Base-by-base conservation (phyloP, 2,113 vertebrate genomes). In the Pristiophorus japonicus region DNA sequence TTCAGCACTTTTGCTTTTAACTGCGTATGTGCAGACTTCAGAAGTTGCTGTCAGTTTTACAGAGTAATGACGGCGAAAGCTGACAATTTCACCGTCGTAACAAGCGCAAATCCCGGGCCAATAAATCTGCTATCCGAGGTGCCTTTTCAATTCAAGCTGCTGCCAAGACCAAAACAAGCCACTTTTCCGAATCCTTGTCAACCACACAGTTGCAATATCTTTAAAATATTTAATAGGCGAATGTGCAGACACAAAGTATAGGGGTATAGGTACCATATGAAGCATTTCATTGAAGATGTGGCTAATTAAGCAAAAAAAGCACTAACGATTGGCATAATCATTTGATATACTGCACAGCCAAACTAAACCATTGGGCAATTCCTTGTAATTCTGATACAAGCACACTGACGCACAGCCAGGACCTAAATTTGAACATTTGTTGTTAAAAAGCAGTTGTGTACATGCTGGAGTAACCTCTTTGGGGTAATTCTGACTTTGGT, bases 211-310 rank as follows among this genome's bases (percentile, higher is more conserved):
- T 94, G 38, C 92, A 30, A 94, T 47, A 47, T 66, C 65, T 92
- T 92, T 94, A 24, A 94, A 70, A 94, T 24, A 45, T 94, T 94
- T 67, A 70, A 47, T 24, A 70, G 63, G 42, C 92, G 47, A 66
- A 67, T 63, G 65, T 27, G 11, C 63, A 94, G 47, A 47, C 62
- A 67, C 63, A 88, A 45, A 27, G 42, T 30, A 88, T 22, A 47
- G 38, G 42, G 65, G 63, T 27, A 24, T n/a, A n/a, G n/a, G n/a
- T n/a, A n/a, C n/a, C n/a, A n/a, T n/a, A n/a, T 45, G 91, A 94
- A 94, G 11, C 34, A 67, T 8, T 67, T 42, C 20, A 66, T 63
- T 94, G 65, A 94, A 94, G 65, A 22, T 67, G 65, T 94, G 92
- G 38, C 92, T 45, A 67, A 27, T 27, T 27, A 45, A 70, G 42